A percentile compares a stretch with the other conserved stretches of the same genome.
phyloP scores from a whole-genome alignment of 2,888 invertebrate species.

The Busseola fusca region DNA sequence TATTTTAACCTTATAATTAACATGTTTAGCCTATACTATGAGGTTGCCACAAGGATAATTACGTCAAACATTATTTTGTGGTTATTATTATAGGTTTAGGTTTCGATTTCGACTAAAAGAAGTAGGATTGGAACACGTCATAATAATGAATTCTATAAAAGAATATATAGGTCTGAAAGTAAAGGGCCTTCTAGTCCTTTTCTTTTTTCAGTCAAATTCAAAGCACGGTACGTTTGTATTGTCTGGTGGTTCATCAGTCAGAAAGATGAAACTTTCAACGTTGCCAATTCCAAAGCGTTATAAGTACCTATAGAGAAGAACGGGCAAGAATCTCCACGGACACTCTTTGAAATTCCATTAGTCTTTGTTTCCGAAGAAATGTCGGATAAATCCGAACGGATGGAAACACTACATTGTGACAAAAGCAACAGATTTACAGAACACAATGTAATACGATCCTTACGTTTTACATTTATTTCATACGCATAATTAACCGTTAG shows the following conservation, averaged over 20 bases:
- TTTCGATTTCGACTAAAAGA: not conserved
- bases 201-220: no score
- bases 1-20: conserved; percentile 45
- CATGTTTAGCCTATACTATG: conserved; percentile 13
- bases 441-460: not conserved
- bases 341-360: not conserved
- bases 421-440: not conserved
- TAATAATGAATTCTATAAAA: no score
- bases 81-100: not conserved
- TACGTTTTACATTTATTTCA: not conserved
- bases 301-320: not conserved
- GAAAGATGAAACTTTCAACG: not conserved
- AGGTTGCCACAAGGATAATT: conserved; percentile 37
- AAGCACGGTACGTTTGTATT: not conserved
- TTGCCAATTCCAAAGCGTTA: not conserved
- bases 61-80: conserved; percentile 15
- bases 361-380: not conserved
- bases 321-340: not conserved
- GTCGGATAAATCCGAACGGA: no score
- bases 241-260: not conserved
- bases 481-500: not conserved
- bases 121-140: not conserved
- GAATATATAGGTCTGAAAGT: no score
- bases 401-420: not conserved
- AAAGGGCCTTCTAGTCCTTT: no score